Base-by-base conservation (phyloP, 2,888 invertebrate genomes). In the Prosopocoilus inquinatus region DNA sequence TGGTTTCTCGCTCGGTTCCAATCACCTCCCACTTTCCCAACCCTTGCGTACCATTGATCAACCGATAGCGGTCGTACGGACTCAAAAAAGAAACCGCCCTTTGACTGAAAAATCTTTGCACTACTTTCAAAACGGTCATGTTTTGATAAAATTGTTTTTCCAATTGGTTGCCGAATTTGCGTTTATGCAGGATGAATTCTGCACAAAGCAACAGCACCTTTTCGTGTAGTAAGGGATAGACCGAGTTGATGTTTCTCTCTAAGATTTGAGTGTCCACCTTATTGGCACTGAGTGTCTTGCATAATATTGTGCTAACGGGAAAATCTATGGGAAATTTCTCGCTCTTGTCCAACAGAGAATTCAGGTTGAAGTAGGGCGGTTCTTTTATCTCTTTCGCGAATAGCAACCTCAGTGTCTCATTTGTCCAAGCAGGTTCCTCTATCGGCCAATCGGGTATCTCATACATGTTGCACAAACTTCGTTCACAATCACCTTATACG, bases 171-270 rank as follows among this genome's bases (percentile, higher is more conserved):
- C 71, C 72, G 58, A 61, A 54, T 8, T 69, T 59, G 36, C 74
- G 78, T 73, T 88, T 88, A 67, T 85, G 83, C 57, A 85, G 81
- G 48, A 89, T 75, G 72, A 87, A 89, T 55, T 81, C 79, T 4
- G 85, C 80, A 70, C 84, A 85, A 2, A 89, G 73, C 1, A 81
- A 73, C 2, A 89, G 60, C 7, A 83, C 83, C 47, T 84, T 79
- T 68, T 88, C 88, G 63, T 89, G 89, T 58, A 89, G 78, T 2
- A 89, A 60, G 0, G 89, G 88, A 70, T 89, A 89, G 0, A 81
- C 84, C 0, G 87, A 86, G 1, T 77, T 76, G 38, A 81, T 79
- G 61, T 82, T 82, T 55, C 70, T 75, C 57, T 67, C 66, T 15
- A 74, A 59, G 47, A 61, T 60, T 13, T 64, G 55, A 39, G 59